These are phyloP conservation scores for Procambarus virginalis DNA, from an alignment of 1,140 invertebrate genomes.

Conservation along the genomic window DNA sequence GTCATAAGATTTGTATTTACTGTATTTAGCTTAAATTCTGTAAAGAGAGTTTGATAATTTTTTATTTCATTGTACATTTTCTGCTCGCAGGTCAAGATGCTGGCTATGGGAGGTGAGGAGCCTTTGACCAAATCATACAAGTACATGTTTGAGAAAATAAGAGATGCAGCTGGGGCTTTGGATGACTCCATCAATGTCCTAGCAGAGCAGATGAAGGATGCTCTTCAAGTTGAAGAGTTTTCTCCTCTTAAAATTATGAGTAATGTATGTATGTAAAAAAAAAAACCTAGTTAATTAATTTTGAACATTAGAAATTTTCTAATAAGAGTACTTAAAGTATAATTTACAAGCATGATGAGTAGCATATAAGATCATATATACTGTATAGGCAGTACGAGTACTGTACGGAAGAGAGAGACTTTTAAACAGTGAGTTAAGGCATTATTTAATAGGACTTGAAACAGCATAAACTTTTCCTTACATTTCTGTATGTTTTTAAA, in stretches of 20 bases:
- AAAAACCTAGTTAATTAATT: background rate
- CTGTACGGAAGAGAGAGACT: too few relatives aligned
- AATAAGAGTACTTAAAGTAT: too few relatives aligned
- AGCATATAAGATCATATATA: too few relatives aligned
- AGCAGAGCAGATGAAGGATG: constrained; percentile 35
- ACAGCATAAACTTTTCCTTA: background rate
- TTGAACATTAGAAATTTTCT: too few relatives aligned
- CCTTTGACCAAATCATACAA: constrained; percentile 36
- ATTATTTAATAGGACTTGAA: too few relatives aligned
- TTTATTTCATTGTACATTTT: background rate
- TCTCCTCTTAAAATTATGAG: background rate
- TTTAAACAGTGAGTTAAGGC: too few relatives aligned
- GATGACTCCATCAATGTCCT: constrained; percentile 19
- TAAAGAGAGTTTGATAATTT: too few relatives aligned
- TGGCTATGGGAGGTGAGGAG: constrained; percentile 25
- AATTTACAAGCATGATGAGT: background rate
- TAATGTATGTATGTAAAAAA: constrained; percentile 5
- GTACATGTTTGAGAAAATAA: constrained; percentile 55
- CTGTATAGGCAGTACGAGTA: too few relatives aligned
- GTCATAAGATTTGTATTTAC: too few relatives aligned
- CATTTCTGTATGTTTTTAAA: background rate
- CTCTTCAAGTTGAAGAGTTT: constrained; percentile 23
- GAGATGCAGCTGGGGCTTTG: constrained; percentile 26
- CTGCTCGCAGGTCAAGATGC: background rate
- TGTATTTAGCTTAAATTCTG: too few relatives aligned